Base-by-base conservation (phyloP, 2,113 vertebrate genomes). In the Chionodraco myersi region DNA sequence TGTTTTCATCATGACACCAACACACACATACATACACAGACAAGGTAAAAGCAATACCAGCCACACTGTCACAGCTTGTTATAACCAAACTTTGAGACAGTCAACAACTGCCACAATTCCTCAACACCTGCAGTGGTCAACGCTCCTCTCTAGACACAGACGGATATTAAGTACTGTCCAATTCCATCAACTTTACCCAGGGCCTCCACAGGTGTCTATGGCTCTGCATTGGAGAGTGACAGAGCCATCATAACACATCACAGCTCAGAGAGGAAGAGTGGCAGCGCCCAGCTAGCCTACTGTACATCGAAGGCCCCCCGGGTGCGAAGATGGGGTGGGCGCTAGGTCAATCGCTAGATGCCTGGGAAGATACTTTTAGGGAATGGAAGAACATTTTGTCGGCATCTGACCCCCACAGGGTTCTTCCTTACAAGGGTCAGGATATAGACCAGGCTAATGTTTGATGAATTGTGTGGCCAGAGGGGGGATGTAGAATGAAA, bases 141-240 rank as follows among this genome's bases (percentile, higher is more conserved):
- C 16, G 45, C 36, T 72, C 48, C 10, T 23, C 44, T 21, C 12
- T 1, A 51, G 67, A 75, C 64, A 52, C 41, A 63, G 56, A 47
- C 61, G 15, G 61, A 87, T 71, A 86, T 81, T 54, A 87, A 64
- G 36, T 61, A 74, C 82, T 91, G 90, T 94, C 92, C 51, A 45
- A 10, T 73, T 58, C 65, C 85, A 90, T 94, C 70, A 91, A 23
- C 72, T 75, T 85, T 59, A 74, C 73, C 52, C 63, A 2, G 15
- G 14, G 57, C 83, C 86, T 92, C 93, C 86, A 93, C 93, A 93
- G 93, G 93, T 93, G 90, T 93, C 80, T 90, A 73, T 16, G 62
- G 75, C 86, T 16, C 77, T 60, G 84, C 76, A 75, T 87, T 80
- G 75, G 61, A 44, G 65, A 91, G 82, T 90, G 92, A 92, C 64